These are phyloP conservation scores for Heptranchias perlo DNA, from an alignment of 2,113 vertebrate species.

Conservation along the genomic window DNA sequence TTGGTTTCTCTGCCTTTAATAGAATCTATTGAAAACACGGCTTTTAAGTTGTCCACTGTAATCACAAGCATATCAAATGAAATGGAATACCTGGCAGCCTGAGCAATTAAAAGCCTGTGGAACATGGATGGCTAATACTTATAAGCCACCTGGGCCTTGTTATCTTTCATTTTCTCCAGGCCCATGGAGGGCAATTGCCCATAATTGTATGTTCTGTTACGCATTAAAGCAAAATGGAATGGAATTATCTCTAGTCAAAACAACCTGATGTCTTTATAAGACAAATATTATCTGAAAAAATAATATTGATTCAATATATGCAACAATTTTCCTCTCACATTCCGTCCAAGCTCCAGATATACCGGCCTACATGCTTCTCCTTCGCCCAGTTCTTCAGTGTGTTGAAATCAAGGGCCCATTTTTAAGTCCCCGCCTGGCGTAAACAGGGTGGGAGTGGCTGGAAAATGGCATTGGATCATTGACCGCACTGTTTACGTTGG, in stretches of 20 bases:
- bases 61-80: conserved; percentile 10
- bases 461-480: neutral
- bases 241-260: conserved; percentile 18
- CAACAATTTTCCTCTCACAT: neutral
- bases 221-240: neutral
- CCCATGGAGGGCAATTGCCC: neutral
- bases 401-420: neutral
- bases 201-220: neutral
- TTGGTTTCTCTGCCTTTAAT: neutral
- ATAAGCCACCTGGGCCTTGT: conserved; percentile 26
- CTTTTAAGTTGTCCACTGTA: conserved; percentile 22
- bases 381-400: neutral
- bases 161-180: conserved; percentile 29
- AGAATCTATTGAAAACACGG: neutral
- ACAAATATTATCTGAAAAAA: neutral
- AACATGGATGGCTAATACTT: neutral
- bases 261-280: neutral
- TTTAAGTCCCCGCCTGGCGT: neutral
- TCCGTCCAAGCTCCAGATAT: neutral
- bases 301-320: neutral
- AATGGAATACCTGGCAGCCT: conserved; percentile 8
- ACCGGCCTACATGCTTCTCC: neutral
- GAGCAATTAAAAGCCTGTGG: conserved; percentile 19
- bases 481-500: neutral
- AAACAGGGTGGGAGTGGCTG: neutral